A percentile compares a stretch with the other conserved stretches of the same genome.
Conservation (phyloP, 2,797 vertebrate genomes). For the Hippocampus kuda region DNA sequence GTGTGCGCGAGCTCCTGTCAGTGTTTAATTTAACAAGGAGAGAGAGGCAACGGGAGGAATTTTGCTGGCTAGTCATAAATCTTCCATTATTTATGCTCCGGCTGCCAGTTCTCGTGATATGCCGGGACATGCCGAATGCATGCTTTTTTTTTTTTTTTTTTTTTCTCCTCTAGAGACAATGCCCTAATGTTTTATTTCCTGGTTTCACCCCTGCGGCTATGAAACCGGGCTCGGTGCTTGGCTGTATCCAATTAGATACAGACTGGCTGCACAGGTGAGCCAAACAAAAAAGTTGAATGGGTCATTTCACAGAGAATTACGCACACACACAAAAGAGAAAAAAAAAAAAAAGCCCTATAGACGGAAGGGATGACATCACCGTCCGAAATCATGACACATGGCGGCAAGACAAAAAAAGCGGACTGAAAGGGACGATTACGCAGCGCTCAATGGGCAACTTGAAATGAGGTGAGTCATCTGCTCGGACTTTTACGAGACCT, state of each 20-base stretch:
- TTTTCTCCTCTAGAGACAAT: slow-evolving; percentile 36
- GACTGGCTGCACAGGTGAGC: slow-evolving; percentile 42
- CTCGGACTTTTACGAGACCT: slow-evolving; percentile 43
- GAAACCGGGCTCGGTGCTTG: slow-evolving; percentile 29
- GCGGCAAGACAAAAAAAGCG: slow-evolving; percentile 26
- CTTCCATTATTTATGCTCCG: slow-evolving; percentile 28
- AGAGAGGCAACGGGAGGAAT: slow-evolving; percentile 25
- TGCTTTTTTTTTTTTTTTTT: slow-evolving; percentile 35
- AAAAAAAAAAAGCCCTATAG: slow-evolving; percentile 41
- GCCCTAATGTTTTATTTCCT: slow-evolving; percentile 55
- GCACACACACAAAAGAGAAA: slow-evolving; percentile 14
- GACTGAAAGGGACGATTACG: slow-evolving; percentile 41
- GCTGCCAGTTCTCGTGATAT: slow-evolving; percentile 34
- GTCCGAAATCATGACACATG: slow-evolving; percentile 46
- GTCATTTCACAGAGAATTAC: slow-evolving; percentile 58
- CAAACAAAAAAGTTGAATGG: slow-evolving; percentile 52
- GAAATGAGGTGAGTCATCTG: slow-evolving; percentile 53
- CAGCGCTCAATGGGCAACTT: slow-evolving; percentile 20
- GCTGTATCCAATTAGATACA: slow-evolving; percentile 58
- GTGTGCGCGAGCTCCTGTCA: slow-evolving; percentile 12
- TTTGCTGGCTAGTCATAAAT: slow-evolving; percentile 38
- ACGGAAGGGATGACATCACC: slow-evolving; percentile 50
- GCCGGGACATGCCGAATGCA: slow-evolving; percentile 45
- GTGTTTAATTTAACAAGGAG: slow-evolving; percentile 14
- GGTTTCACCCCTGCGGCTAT: slow-evolving; percentile 42